Evolutionary conservation across 2,113 vertebrate genomes (phyloP).

Genomic region (Serilophus lunatus): DNA sequence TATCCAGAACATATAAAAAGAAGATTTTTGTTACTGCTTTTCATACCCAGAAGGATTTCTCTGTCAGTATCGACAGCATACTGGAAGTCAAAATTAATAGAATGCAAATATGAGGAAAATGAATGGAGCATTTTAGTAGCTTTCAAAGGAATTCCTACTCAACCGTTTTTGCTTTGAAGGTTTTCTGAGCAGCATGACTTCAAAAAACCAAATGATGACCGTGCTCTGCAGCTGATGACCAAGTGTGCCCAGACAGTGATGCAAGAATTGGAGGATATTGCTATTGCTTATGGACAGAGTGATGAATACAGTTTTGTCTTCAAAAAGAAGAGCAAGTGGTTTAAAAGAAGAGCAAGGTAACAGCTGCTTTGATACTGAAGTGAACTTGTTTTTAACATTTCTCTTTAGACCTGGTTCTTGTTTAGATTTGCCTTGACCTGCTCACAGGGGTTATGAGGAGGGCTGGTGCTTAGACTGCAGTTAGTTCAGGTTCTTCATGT

Average conservation of each 20-base stretch:
- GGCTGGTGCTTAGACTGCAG: not conserved
- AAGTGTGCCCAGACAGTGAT: conserved; percentile 89
- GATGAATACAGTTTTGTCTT: conserved; percentile 99
- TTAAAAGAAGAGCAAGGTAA: conserved; percentile 96
- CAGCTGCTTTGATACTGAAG: not conserved
- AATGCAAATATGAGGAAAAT: not conserved
- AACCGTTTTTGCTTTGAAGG: conserved; percentile 57
- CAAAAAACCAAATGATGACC: conserved; percentile 89
- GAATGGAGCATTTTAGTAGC: not conserved
- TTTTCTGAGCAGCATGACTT: conserved; percentile 92
- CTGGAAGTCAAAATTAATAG: not conserved
- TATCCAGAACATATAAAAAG: not conserved
- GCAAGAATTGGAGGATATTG: conserved; percentile 89
- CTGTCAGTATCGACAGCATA: not conserved
- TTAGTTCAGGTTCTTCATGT: not conserved
- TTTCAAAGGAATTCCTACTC: not conserved
- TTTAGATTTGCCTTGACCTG: not conserved
- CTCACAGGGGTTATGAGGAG: not conserved
- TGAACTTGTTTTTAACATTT: not conserved
- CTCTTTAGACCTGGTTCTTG: not conserved
- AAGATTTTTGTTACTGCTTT: not conserved
- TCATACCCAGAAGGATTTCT: not conserved
- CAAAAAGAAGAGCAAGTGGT: conserved; percentile 88
- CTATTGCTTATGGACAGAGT: conserved; percentile 92
- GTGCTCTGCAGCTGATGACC: conserved; percentile 88